Evolutionary conservation across 2,113 vertebrate genomes (phyloP).

Genomic region (Hypocryptadius cinnamomeus): DNA sequence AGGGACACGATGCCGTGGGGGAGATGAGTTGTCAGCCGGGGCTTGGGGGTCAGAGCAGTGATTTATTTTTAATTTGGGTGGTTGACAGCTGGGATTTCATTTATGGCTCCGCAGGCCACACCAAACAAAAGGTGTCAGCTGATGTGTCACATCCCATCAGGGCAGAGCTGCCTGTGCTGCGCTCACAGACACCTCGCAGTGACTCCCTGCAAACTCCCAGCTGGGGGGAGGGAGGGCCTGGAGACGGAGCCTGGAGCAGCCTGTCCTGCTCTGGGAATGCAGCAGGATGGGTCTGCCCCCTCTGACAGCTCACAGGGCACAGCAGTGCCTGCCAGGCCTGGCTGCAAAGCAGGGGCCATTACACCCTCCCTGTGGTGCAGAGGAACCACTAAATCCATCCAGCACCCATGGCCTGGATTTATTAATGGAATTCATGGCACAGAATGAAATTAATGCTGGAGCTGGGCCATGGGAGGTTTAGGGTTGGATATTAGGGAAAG

Average conservation of each 20-base stretch:
- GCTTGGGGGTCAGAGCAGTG: not conserved
- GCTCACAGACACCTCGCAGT: not conserved
- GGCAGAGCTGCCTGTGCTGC: not conserved
- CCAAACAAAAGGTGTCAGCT: not conserved
- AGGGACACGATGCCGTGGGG: not conserved
- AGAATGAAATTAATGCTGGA: not conserved
- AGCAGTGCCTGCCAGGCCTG: not conserved
- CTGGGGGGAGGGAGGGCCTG: not conserved
- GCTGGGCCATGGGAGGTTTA: fast-evolving
- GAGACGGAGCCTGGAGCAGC: fast-evolving
- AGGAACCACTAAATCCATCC: not conserved
- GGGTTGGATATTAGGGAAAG: fast-evolving
- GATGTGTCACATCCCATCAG: not conserved
- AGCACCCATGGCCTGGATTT: not conserved
- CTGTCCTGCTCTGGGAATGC: fast-evolving
- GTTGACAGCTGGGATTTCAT: conserved; percentile 23
- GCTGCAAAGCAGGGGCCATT: not conserved
- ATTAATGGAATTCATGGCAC: not conserved
- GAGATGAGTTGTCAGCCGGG: not conserved
- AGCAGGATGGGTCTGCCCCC: not conserved
- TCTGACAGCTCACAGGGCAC: not conserved
- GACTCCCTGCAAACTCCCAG: not conserved
- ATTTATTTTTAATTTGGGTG: conserved; percentile 46
- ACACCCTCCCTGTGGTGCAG: not conserved
- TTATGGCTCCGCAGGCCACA: not conserved